Conservation (phyloP, 2,113 vertebrate genomes). For the Vanacampus margaritifer region DNA sequence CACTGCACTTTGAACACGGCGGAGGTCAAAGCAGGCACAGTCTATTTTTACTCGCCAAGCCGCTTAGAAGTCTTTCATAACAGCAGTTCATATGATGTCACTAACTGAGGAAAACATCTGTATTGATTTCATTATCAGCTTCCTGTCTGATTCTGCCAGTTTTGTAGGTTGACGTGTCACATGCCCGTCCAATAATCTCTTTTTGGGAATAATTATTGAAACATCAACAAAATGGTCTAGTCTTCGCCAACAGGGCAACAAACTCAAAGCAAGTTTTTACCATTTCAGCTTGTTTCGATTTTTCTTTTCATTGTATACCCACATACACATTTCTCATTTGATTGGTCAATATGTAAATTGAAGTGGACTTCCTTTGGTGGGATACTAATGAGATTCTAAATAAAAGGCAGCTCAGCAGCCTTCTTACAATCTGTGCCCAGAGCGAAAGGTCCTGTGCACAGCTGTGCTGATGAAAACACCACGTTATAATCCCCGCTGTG, state of each 20-base stretch:
- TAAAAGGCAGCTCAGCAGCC: constrained; percentile 3
- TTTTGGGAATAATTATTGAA: not conserved
- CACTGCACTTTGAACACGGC: constrained; percentile 20
- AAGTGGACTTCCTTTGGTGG: not conserved
- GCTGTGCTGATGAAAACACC: constrained; percentile 25
- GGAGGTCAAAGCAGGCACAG: constrained; percentile 25
- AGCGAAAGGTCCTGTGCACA: constrained; percentile 9
- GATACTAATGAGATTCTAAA: not conserved
- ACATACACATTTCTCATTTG: not conserved
- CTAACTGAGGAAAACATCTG: constrained; percentile 17
- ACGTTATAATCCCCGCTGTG: constrained; percentile 32
- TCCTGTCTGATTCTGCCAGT: constrained; percentile 2
- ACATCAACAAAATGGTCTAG: not conserved
- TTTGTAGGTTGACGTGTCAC: constrained; percentile 2
- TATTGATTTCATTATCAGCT: constrained; percentile 9
- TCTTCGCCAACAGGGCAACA: too few species aligned
- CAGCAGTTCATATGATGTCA: constrained; percentile 23
- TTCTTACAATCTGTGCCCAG: not conserved
- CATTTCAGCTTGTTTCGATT: not conserved
- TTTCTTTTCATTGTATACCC: not conserved
- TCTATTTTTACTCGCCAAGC: constrained; percentile 39
- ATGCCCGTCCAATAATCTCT: not conserved
- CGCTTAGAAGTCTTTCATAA: constrained; percentile 29
- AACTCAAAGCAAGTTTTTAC: not conserved
- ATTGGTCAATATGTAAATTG: not conserved